Base-by-base conservation (phyloP, 2,888 invertebrate species). In the Thyatira batis region DNA sequence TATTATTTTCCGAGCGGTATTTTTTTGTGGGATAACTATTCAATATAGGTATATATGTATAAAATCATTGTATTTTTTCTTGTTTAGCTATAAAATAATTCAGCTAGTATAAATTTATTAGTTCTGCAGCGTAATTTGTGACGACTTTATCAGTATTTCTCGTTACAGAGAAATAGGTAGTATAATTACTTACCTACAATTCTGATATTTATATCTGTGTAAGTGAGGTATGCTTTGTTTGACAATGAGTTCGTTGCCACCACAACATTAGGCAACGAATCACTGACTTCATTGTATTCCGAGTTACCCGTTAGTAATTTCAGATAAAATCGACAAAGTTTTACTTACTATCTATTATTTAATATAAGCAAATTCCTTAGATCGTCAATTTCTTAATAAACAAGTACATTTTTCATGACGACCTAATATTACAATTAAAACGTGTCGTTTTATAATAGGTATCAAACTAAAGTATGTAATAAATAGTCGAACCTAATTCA, bases 361-460 rank as follows among this genome's bases (percentile, higher is more conserved):
- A n/a, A n/a, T n/a, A n/a, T n/a, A n/a, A n/a, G n/a, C n/a, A n/a
- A n/a, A n/a, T n/a, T n/a, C n/a, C n/a, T n/a, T n/a, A n/a, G n/a
- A n/a, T n/a, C n/a, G n/a, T n/a, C n/a, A n/a, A n/a, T n/a, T n/a
- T n/a, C n/a, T n/a, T n/a, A n/a, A n/a, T n/a, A 28, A 28, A 6
- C 39, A 17, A n/a, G 39, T 8, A 39, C 4, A 30, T 30, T 30
- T n/a, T 30, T 30, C n/a, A 30, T 30, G n/a, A 17, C 17, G n/a
- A 33, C 4, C 13, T n/a, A 11, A 0, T n/a, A 33, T 33, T 33
- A 0, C 11, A 2, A 39, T 39, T 17, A 39, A 33, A 33, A 33
- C 30, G 33, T 13, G 13, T 13, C 39, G 39, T 39, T 39, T 17
- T 39, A 39, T 6, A 23, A 23, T 23, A n/a, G 82, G 13, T 44